These are phyloP conservation scores for Brenthis hecate DNA, from an alignment of 2,888 invertebrate species.

Conservation along the genomic window DNA sequence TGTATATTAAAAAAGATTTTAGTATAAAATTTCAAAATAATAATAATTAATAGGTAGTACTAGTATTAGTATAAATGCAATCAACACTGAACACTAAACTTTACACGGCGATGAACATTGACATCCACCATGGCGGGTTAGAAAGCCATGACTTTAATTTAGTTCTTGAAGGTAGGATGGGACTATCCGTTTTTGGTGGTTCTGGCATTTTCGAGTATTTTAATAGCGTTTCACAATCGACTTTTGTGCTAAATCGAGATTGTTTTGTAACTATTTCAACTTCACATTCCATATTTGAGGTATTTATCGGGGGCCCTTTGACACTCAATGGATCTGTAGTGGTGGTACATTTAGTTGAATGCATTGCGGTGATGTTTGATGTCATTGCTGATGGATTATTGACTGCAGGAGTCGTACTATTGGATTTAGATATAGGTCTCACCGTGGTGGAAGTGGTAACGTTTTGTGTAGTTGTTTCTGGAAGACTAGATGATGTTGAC, in stretches of 20 bases:
- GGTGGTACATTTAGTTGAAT: conserved; percentile 50
- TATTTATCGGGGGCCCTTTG: conserved; percentile 56
- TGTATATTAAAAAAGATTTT: too few species aligned
- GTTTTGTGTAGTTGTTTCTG: conserved; percentile 3
- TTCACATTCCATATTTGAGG: conserved; percentile 59
- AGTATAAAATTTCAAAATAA: too few species aligned
- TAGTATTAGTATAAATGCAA: not conserved
- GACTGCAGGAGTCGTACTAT: conserved; percentile 10
- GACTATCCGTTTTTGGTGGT: conserved; percentile 50
- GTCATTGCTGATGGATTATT: conserved; percentile 6
- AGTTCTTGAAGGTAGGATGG: conserved; percentile 55
- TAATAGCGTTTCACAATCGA: conserved; percentile 62
- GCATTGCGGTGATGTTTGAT: conserved; percentile 29
- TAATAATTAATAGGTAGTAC: too few species aligned
- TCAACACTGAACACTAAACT: not conserved
- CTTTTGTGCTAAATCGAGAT: conserved; percentile 50
- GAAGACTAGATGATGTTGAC: conserved; percentile 2
- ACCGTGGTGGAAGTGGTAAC: conserved; percentile 3
- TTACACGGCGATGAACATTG: conserved; percentile 65
- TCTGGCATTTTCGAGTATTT: conserved; percentile 64
- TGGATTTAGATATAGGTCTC: conserved; percentile 5
- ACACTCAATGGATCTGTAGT: conserved; percentile 60
- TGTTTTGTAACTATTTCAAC: conserved; percentile 63
- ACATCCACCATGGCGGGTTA: conserved; percentile 75
- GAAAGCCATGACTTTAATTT: conserved; percentile 63